phyloP scores from a whole-genome alignment of 1,140 invertebrate genomes.

The Cotesia vestalis region DNA sequence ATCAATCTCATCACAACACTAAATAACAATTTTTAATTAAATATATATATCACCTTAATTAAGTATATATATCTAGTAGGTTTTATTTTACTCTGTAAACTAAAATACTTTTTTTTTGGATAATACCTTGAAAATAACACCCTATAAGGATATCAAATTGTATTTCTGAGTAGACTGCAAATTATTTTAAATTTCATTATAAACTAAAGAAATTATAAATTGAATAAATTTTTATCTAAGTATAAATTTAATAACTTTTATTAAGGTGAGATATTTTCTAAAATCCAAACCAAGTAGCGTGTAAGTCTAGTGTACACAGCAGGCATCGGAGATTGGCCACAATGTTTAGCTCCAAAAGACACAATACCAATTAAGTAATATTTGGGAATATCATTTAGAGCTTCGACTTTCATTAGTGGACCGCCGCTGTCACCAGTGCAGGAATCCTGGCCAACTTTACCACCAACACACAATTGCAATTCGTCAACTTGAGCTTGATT shows the following conservation, averaged over 20 bases:
- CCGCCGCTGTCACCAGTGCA: constrained; percentile 76
- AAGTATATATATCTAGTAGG: too few relatives aligned
- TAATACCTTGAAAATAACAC: too few relatives aligned
- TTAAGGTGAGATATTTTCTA: constrained; percentile 47
- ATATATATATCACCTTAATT: too few relatives aligned
- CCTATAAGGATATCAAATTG: too few relatives aligned
- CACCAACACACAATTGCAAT: constrained; percentile 70
- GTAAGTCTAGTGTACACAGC: constrained; percentile 69
- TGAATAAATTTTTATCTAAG: too few relatives aligned
- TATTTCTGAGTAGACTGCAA: not conserved
- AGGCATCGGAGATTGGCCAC: constrained; percentile 63
- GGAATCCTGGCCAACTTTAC: constrained; percentile 68
- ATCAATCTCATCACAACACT: too few relatives aligned
- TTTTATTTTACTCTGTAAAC: too few relatives aligned
- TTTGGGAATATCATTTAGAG: constrained; percentile 49
- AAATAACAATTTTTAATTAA: too few relatives aligned
- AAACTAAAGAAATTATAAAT: too few relatives aligned
- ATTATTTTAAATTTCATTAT: not conserved
- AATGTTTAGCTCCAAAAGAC: constrained; percentile 73
- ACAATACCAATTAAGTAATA: constrained; percentile 74
- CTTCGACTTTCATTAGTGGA: constrained; percentile 70
- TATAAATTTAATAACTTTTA: not conserved
- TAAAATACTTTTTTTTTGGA: too few relatives aligned
- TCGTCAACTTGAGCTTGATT: constrained; percentile 56
- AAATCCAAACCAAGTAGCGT: constrained; percentile 67